Evolutionary conservation across 2,888 invertebrate genomes (phyloP).

Genomic region (Chloroclystis v-ata): DNA sequence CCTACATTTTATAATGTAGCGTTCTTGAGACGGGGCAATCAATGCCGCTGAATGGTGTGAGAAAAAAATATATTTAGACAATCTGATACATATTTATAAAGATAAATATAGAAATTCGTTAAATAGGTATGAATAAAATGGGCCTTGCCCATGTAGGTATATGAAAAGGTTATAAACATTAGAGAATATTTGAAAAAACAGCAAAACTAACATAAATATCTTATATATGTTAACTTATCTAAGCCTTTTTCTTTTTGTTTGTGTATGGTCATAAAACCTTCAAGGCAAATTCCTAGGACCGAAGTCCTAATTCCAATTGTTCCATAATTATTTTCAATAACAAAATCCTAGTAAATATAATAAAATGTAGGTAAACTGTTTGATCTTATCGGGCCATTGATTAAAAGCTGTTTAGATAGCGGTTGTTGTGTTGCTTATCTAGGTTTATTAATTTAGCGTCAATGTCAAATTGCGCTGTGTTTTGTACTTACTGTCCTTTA

Average conservation of each 20-base stretch:
- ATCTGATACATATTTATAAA: background rate
- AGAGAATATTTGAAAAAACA: too few relatives aligned
- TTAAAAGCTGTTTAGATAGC: constrained; percentile 5
- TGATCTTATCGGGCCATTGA: constrained; percentile 1
- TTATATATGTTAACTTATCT: too few relatives aligned
- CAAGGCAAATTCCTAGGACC: too few relatives aligned
- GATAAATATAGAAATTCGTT: too few relatives aligned
- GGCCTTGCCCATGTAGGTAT: too few relatives aligned
- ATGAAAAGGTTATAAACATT: too few relatives aligned
- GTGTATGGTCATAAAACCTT: too few relatives aligned
- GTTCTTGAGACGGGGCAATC: constrained; percentile 6
- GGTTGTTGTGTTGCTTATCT: background rate
- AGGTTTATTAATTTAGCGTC: background rate
- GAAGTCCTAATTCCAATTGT: too few relatives aligned
- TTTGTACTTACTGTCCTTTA: too few relatives aligned
- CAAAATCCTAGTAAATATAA: background rate
- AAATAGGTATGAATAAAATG: too few relatives aligned
- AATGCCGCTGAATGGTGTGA: background rate
- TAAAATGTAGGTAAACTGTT: background rate
- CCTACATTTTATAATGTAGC: constrained; percentile 17
- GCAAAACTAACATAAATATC: too few relatives aligned
- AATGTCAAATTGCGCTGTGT: background rate
- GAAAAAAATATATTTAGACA: background rate
- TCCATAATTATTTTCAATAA: background rate
- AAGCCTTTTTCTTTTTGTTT: too few relatives aligned